Base-by-base conservation (phyloP, 1,140 invertebrate species). In the Rhizoglyphus robini region DNA sequence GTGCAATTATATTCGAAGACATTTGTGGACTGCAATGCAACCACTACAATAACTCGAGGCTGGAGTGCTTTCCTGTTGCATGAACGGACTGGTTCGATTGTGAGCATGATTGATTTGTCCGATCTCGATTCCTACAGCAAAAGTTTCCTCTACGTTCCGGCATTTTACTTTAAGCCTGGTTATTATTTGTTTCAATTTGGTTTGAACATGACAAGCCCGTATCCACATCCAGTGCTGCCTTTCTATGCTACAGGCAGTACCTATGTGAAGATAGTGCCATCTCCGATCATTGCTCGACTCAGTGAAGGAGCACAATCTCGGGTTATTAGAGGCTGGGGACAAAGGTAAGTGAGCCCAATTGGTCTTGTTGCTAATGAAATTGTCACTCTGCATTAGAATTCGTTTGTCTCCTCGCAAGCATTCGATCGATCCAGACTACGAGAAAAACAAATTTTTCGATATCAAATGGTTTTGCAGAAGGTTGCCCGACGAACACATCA, bases 141-240 rank as follows among this genome's bases (percentile, higher is more conserved):
- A 63, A 71, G 73, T 18, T 73, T 71, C 62, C 69, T 73, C 1
- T 73, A 71, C 64, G 62, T 73, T 5, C 68, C 68, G 20, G 69
- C 72, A 0, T 72, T 72, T 34, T 70, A 72, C 23, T 46, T 73
- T 5, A 49, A 65, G 36, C 64, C 67, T 25, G 72, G 72, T 29
- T 59, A 69, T 61, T 73, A 73, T 68, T 68, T 61, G 36, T 70
- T 73, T 29, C 63, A 65, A 31, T 73, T 71, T 68, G 66, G 66
- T 1, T 67, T 73, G 1, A 70, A 71, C 38, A 71, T 73, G 67
- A 70, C 66, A 59, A 70, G 69, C 48, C 30, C 38, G 8, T 32
- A 61, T 27, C 63, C 38, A 0, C 67, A 68, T 46, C 69, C 69
- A 18, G 41, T 69, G 36, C 29, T 69, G 20, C 69, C 69, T 1